phyloP scores from a whole-genome alignment of 2,888 invertebrate genomes.

The Siphlonurus alternatus region DNA sequence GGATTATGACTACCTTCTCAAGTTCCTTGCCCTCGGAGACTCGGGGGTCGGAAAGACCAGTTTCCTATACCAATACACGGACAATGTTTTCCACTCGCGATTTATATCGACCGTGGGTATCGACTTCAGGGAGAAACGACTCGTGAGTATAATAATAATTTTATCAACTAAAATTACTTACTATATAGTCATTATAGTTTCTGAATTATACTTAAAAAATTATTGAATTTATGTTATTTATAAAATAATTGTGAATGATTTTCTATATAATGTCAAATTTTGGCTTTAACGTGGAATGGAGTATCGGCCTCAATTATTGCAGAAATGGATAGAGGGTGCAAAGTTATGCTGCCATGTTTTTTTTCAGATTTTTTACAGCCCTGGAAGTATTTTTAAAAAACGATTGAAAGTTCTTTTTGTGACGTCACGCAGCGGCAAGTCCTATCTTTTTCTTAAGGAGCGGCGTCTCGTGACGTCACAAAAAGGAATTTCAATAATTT shows the following conservation, averaged over 20 bases:
- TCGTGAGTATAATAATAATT: slow-evolving; percentile 45
- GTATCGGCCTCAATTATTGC: too few relatives aligned
- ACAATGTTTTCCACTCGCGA: slow-evolving; percentile 76
- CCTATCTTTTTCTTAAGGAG: too few relatives aligned
- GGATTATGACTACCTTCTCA: slow-evolving; percentile 87
- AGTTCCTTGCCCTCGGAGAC: slow-evolving; percentile 88
- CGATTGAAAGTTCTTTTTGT: too few relatives aligned
- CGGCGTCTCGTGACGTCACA: too few relatives aligned
- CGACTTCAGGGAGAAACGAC: slow-evolving; percentile 89
- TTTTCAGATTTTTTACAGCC: too few relatives aligned
- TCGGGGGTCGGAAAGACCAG: slow-evolving; percentile 96
- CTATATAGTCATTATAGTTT: slow-evolving; percentile 4
- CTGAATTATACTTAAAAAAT: not conserved
- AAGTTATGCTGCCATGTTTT: too few relatives aligned
- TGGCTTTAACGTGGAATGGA: not conserved
- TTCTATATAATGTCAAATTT: not conserved
- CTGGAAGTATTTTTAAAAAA: too few relatives aligned
- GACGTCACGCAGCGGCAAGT: too few relatives aligned
- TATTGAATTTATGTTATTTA: slow-evolving; percentile 2
- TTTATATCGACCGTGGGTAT: slow-evolving; percentile 96
- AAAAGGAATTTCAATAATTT: too few relatives aligned
- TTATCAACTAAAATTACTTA: not conserved
- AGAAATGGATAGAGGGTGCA: too few relatives aligned
- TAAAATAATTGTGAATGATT: not conserved
- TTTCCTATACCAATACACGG: slow-evolving; percentile 89